Evolutionary conservation across 2,113 vertebrate genomes (phyloP).

Genomic region (Eira barbara): DNA sequence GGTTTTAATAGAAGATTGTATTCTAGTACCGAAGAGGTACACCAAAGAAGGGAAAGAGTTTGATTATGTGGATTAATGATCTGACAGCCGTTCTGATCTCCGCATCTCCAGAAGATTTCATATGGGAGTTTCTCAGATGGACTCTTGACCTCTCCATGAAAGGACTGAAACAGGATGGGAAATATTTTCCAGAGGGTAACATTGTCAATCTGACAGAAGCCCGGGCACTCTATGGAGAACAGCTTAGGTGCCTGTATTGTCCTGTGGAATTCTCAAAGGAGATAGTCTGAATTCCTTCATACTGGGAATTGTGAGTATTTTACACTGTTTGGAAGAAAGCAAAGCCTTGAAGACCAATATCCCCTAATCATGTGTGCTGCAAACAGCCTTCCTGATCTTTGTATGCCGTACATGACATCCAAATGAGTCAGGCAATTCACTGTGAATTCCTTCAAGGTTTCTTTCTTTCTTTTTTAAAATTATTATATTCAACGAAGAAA

Average conservation of each 20-base stretch:
- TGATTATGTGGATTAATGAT: slow-evolving; percentile 90
- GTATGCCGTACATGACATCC: slow-evolving; percentile 82
- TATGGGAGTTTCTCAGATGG: neutral
- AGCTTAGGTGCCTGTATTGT: slow-evolving; percentile 86
- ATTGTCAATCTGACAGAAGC: slow-evolving; percentile 90
- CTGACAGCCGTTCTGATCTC: slow-evolving; percentile 93
- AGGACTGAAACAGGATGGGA: neutral
- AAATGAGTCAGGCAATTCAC: slow-evolving; percentile 81
- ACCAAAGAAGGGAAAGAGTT: slow-evolving; percentile 95
- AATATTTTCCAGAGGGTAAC: slow-evolving; percentile 84
- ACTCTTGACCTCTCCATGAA: neutral
- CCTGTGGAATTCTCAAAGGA: slow-evolving; percentile 94
- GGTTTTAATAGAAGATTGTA: slow-evolving; percentile 97
- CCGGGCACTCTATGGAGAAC: slow-evolving; percentile 90
- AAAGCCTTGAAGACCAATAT: slow-evolving; percentile 75
- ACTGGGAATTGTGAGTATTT: slow-evolving; percentile 88
- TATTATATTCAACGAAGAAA: slow-evolving; percentile 75
- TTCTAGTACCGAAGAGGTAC: slow-evolving; percentile 96
- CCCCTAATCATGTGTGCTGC: slow-evolving; percentile 75
- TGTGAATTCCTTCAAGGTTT: slow-evolving; percentile 79
- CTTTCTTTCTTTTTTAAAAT: slow-evolving; percentile 48
- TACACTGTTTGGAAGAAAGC: slow-evolving; percentile 69
- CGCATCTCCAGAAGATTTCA: slow-evolving; percentile 81
- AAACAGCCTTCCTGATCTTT: slow-evolving; percentile 79
- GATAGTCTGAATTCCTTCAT: slow-evolving; percentile 92